phyloP scores from a whole-genome alignment of 2,113 vertebrate genomes.

The Microtus pennsylvanicus region DNA sequence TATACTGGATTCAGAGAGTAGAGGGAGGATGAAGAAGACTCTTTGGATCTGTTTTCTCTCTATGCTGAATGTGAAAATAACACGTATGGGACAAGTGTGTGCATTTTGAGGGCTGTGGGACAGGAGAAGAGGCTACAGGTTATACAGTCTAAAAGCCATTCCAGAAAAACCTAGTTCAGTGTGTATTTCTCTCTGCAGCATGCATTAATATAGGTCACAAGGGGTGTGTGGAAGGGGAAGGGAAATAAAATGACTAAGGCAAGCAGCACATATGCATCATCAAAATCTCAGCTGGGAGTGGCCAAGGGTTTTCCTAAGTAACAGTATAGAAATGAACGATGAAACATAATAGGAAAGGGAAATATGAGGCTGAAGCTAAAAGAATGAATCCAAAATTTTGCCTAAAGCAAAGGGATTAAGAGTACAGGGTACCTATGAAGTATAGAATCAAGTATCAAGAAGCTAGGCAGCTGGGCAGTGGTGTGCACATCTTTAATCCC shows the following conservation, averaged over 20 bases:
- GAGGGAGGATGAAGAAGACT: not conserved
- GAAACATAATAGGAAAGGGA: constrained; percentile 21
- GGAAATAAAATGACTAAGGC: not conserved
- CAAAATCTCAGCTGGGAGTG: not conserved
- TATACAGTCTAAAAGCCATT: not conserved
- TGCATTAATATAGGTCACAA: constrained; percentile 22
- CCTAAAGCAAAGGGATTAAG: not conserved
- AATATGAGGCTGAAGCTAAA: not conserved
- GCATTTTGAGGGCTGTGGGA: not conserved
- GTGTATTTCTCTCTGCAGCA: not conserved
- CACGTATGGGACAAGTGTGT: not conserved
- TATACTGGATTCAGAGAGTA: not conserved
- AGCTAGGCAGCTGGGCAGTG: not conserved
- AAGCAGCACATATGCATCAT: not conserved
- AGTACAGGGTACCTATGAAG: not conserved
- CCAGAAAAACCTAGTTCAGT: not conserved
- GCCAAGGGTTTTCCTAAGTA: not conserved
- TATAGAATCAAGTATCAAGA: not conserved
- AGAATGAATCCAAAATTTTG: not conserved
- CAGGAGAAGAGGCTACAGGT: not conserved
- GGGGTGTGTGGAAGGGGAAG: not conserved
- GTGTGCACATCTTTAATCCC: no score
- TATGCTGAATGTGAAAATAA: not conserved
- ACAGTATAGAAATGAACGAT: not conserved
- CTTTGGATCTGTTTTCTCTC: constrained; percentile 38